Conservation (phyloP, 1,140 invertebrate species). For the Drosophila kohkoa region DNA sequence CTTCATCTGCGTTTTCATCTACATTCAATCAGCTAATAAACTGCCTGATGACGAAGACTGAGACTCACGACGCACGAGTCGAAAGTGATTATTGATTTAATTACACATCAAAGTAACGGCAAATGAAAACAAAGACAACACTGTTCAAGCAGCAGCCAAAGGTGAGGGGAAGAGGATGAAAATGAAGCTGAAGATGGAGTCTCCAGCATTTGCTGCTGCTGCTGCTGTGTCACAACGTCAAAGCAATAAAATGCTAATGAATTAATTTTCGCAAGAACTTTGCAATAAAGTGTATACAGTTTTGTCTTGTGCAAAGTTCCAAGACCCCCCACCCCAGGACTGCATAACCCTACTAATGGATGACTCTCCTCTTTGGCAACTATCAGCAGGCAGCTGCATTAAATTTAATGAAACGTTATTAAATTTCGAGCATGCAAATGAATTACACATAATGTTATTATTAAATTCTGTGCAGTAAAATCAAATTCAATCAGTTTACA, state of each 20-base stretch:
- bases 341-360: slow-evolving; percentile 6
- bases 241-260: slow-evolving; percentile 80
- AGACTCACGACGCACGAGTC: slow-evolving; percentile 17
- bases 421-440: slow-evolving; percentile 51
- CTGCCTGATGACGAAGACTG: slow-evolving; percentile 19
- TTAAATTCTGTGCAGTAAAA: slow-evolving; percentile 43
- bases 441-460: slow-evolving; percentile 67
- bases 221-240: slow-evolving; percentile 44
- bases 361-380: slow-evolving; percentile 3
- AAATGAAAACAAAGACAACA: slow-evolving; percentile 46
- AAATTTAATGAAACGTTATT: slow-evolving; percentile 67
- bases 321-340: not conserved
- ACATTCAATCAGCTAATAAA: slow-evolving; percentile 39
- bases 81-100: slow-evolving; percentile 81
- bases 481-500: slow-evolving; percentile 8
- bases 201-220: slow-evolving; percentile 1
- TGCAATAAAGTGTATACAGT: slow-evolving; percentile 48
- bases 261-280: slow-evolving; percentile 77
- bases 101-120: slow-evolving; percentile 75
- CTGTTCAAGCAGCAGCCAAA: slow-evolving; percentile 5
- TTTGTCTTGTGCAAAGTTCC: not conserved
- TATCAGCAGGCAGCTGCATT: slow-evolving; percentile 50
- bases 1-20: not conserved
- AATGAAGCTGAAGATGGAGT: slow-evolving; percentile 2
- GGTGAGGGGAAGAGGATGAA: not conserved